Evolutionary conservation across 2,888 invertebrate genomes (phyloP).

Genomic region (Pristionchus entomophagus): DNA sequence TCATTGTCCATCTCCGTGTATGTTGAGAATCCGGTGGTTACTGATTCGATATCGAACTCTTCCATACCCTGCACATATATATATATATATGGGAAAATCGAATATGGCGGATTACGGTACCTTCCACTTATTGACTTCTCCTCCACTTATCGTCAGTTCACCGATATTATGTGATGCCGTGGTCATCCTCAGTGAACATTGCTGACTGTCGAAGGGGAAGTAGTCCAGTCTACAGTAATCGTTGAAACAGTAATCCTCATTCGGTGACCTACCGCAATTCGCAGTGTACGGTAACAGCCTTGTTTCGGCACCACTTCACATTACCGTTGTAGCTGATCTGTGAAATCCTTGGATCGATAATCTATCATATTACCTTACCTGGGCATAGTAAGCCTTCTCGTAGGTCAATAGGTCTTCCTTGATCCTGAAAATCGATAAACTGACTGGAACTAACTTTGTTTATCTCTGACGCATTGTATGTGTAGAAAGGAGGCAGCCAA

Average conservation of each 20-base stretch:
- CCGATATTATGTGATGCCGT: neutral
- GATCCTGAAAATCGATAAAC: slow-evolving; percentile 33
- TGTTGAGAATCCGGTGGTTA: neutral
- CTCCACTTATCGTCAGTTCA: neutral
- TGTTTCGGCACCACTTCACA: slow-evolving; percentile 13
- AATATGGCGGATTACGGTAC: neutral
- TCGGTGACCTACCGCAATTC: neutral
- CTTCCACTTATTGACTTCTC: neutral
- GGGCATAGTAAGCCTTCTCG: slow-evolving; percentile 1
- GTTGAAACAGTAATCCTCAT: neutral
- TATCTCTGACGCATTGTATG: neutral
- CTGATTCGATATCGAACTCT: slow-evolving; percentile 28
- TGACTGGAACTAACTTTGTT: too few species aligned
- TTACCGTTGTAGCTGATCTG: slow-evolving; percentile 36
- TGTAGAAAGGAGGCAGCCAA: slow-evolving; percentile 21
- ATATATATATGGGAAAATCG: neutral
- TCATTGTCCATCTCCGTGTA: slow-evolving; percentile 8
- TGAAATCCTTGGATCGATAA: neutral
- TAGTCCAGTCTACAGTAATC: neutral
- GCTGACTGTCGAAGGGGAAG: slow-evolving; percentile 8
- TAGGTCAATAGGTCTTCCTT: neutral
- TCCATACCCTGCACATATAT: neutral
- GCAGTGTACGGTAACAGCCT: slow-evolving; percentile 5
- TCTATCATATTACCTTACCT: neutral
- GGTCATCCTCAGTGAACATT: neutral